Evolutionary conservation across 1,140 invertebrate species (phyloP), one percentile per base, ranked within the genome.

Genomic region (Temnothorax longispinosus): DNA sequence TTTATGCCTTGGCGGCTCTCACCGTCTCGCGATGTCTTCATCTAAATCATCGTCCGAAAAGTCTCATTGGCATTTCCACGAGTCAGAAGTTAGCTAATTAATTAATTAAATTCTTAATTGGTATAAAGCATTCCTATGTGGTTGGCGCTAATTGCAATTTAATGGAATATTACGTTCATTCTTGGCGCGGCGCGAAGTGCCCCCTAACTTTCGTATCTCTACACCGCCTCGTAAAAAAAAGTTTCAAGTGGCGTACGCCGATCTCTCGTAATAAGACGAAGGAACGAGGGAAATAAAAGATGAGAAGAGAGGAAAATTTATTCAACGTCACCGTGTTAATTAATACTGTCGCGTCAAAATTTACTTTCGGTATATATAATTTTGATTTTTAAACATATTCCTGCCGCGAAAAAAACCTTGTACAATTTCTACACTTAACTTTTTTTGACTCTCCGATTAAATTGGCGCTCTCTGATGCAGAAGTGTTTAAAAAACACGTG

Each of bases 51-150:
- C 74, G 64, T 41, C 67, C 85, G n/a, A 89, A 91, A 91, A 89
- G 64, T 89, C 88, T 80, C 76, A 88, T 89, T 75, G 58, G 62
- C 81, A 71, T 89, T 27, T 88, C 77, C 21, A 62, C 75, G 89
- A 87, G 86, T 89, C 91, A 85, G 67, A 58, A 71, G 38, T 47
- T 15, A 54, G 21, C 47, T 69, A 74, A 67, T 80, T 94, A 92
- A 93, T 94, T 94, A 91, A 94, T 93, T 93, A 93, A 92, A 90
- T n/a, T 60, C 58, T 74, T 92, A 89, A 93, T 91, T 92, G 77
- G 71, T 78, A 44, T 50, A 47, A 60, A 84, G 58, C 69, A 38
- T 60, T 84, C 89, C 89, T 71, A 54, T 35, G 27, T 52, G 38
- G n/a, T 54, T 44, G 69, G 58, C 52, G 35, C 3, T 87, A 85